Base-by-base conservation (phyloP, 37 sponge, comb jelly and placozoan genomes). In the Oopsacas minuta region DNA sequence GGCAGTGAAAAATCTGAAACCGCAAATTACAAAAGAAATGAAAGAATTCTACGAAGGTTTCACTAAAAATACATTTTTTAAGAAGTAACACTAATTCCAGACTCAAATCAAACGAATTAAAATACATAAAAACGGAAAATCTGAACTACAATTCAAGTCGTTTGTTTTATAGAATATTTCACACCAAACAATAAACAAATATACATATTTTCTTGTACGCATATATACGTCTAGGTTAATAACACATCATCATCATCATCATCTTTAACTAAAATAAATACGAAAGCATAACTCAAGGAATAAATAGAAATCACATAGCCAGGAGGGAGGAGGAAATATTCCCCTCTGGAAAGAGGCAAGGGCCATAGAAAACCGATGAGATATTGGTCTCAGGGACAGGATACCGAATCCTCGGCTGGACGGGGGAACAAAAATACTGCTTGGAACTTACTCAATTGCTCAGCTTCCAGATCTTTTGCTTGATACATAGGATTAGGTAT, bases 11-110 rank as follows among this genome's bases (percentile, higher is more conserved):
- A 28, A 52, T 3, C 83, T 93, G 0, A 38, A 81, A 20, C 97
- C 97, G 22, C 91, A 90, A 46, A 96, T 94, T 38, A 83, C 89
- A 34, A 23, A 37, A 12, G 81, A 52, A 23, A 85, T 83, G 0
- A 39, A 92, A 20, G 37, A 51, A 32, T 89, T 88, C 52, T 94
- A 90, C 83, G 91, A 90, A 52, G 82, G 83, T 0, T 93, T 88
- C 37, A 84, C 84, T 37, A 86, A 86, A 34, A 53, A 51, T 36
- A 86, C 38, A 22, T 22, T 75, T 23, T n/a, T 36, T 20, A 37
- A 17, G 0, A 81, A 81, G 22, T 38, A 28, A 30, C 35, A 82
- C 81, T 61, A 61, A 12, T 32, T 32, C 75, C 22, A 61, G 22
- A 12, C 20, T 20, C 1, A n/a, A 12, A 25, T 61, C 30, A 61